A percentile compares a stretch with the other conserved stretches of the same genome.
Evolutionary conservation across 1,140 invertebrate genomes (phyloP).

Genomic region (Hetaerina americana): DNA sequence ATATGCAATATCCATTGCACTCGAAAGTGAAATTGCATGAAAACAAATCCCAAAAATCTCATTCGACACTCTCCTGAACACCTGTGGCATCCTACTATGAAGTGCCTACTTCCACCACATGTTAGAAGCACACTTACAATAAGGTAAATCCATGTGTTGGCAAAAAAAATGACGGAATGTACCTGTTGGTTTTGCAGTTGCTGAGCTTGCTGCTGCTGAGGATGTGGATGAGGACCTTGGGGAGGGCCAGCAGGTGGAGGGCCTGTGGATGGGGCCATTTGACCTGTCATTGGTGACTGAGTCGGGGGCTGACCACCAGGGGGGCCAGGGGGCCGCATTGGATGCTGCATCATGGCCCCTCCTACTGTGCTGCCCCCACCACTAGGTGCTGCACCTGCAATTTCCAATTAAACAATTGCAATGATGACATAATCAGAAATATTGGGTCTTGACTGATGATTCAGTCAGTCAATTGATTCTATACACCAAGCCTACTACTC

Average conservation of each 20-base stretch:
- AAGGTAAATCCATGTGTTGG: too few species aligned
- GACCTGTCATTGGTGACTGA: constrained; percentile 40
- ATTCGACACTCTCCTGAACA: too few species aligned
- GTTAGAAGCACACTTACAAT: too few species aligned
- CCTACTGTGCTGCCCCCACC: constrained; percentile 15
- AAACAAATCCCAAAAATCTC: too few species aligned
- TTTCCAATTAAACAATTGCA: too few species aligned
- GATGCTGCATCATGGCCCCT: constrained; percentile 24
- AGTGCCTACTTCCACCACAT: too few species aligned
- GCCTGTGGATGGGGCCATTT: constrained; percentile 40
- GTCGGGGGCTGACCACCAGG: constrained; percentile 40
- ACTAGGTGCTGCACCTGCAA: not conserved
- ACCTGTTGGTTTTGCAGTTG: not conserved
- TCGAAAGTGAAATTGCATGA: too few species aligned
- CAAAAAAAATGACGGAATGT: not conserved
- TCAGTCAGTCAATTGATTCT: too few species aligned
- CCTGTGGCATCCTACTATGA: too few species aligned
- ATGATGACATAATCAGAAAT: too few species aligned
- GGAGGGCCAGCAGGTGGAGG: constrained; percentile 31
- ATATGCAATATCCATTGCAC: too few species aligned
- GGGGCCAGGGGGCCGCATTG: constrained; percentile 29
- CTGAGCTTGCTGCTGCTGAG: not conserved
- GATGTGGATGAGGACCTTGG: constrained; percentile 2
- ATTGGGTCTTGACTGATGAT: not conserved
- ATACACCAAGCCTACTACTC: too few species aligned